A percentile compares a stretch with the other conserved stretches of the same genome.
Conservation (phyloP, 1,140 invertebrate species). For the Conus ventricosus region DNA sequence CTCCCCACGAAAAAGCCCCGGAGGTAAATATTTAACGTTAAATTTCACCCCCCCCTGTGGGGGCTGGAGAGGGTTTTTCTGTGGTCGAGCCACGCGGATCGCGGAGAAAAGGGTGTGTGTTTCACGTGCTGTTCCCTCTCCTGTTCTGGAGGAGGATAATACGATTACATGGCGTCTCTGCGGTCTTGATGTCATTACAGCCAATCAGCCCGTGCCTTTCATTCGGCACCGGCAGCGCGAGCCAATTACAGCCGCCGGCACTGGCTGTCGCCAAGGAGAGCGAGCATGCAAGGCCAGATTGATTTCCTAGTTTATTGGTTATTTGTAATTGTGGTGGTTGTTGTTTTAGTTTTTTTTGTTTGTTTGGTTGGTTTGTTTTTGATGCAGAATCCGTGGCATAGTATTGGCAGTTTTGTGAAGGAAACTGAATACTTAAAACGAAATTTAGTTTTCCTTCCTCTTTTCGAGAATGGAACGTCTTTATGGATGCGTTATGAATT, state of each 20-base stretch:
- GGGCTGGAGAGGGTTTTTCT: background rate
- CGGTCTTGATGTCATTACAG: slow-evolving; percentile 38
- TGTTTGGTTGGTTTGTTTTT: background rate
- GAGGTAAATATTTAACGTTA: slow-evolving; percentile 36
- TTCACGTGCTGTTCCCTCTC: slow-evolving; percentile 8
- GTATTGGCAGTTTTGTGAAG: too few relatives aligned
- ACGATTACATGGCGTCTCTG: slow-evolving; percentile 32
- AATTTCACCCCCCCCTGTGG: background rate
- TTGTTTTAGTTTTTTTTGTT: background rate
- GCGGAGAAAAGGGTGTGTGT: slow-evolving; percentile 15
- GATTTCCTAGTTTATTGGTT: background rate
- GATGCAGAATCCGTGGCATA: too few relatives aligned
- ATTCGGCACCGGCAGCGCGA: slow-evolving; percentile 17
- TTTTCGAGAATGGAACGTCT: too few relatives aligned
- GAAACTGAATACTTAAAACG: too few relatives aligned
- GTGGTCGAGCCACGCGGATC: background rate
- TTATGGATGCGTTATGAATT: too few relatives aligned
- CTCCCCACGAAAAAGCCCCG: background rate
- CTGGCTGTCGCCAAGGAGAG: background rate
- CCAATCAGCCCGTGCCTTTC: slow-evolving; percentile 33
- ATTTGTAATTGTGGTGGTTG: background rate
- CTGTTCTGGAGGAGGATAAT: background rate
- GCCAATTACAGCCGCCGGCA: slow-evolving; percentile 32
- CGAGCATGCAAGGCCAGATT: background rate
- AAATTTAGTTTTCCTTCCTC: too few relatives aligned